Percentiles rank a stretch among this genome's conserved stretches.
phyloP scores from a whole-genome alignment of 2,888 invertebrate species.

The Drosophila limbata region DNA sequence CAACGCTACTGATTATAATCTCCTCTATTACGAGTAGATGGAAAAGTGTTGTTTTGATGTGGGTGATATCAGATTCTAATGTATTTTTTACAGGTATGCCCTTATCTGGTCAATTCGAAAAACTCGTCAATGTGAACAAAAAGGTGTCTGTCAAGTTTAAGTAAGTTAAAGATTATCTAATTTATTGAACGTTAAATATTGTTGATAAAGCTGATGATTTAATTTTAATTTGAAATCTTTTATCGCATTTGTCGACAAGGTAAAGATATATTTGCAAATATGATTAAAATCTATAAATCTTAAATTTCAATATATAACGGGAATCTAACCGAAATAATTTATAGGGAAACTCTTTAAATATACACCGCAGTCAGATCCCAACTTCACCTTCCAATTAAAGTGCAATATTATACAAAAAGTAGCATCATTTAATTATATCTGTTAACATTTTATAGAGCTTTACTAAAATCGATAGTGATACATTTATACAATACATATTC shows the following conservation, averaged over 20 bases:
- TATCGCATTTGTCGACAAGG: background rate
- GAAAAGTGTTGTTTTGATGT: background rate
- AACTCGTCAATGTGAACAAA: background rate
- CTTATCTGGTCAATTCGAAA: background rate
- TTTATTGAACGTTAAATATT: background rate
- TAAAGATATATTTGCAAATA: background rate
- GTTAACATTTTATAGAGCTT: too few species aligned
- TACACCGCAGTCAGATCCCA: too few species aligned
- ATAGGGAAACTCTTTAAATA: background rate
- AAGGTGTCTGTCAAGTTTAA: background rate
- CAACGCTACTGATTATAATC: slow-evolving; percentile 30
- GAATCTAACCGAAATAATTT: background rate
- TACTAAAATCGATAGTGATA: too few species aligned
- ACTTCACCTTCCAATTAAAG: too few species aligned
- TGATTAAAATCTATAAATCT: background rate
- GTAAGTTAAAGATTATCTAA: background rate
- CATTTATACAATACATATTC: too few species aligned
- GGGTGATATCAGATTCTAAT: background rate
- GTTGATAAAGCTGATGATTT: background rate
- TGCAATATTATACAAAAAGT: too few species aligned
- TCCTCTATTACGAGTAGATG: background rate
- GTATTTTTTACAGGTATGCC: background rate
- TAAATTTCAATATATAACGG: background rate
- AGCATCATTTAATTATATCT: too few species aligned
- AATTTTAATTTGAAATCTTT: background rate